phyloP scores from a whole-genome alignment of 2,888 invertebrate genomes.

The Hedychridium roseum region DNA sequence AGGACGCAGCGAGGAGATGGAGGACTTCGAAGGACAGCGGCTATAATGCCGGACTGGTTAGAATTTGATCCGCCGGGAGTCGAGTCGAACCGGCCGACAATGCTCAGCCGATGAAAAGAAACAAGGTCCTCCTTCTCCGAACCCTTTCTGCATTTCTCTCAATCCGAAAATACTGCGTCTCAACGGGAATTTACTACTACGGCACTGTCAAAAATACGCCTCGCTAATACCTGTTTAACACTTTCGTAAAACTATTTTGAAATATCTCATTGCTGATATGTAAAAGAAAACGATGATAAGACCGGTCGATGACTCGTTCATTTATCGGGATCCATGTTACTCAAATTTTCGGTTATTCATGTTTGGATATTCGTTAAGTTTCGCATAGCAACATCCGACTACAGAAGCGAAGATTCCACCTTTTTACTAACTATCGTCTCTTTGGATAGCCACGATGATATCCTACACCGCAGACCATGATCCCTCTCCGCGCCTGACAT shows the following conservation, averaged over 20 bases:
- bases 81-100: conserved; percentile 55
- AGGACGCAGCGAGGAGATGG: conserved; percentile 34
- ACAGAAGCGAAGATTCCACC: too few species aligned
- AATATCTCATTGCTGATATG: too few species aligned
- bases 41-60: conserved; percentile 62
- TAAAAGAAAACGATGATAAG: too few species aligned
- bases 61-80: conserved; percentile 61
- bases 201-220: too few species aligned
- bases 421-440: conserved; percentile 32
- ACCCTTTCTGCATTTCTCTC: conserved; percentile 15
- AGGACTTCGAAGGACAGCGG: conserved; percentile 56
- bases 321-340: too few species aligned
- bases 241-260: too few species aligned
- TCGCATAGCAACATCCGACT: too few species aligned
- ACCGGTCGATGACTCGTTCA: too few species aligned
- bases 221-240: too few species aligned
- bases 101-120: conserved; percentile 48
- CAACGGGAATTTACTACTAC: too few species aligned
- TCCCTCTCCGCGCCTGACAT: conserved; percentile 36
- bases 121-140: conserved; percentile 27
- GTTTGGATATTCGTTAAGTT: too few species aligned
- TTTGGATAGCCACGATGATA: conserved; percentile 38
- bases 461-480: conserved; percentile 43
- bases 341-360: too few species aligned
- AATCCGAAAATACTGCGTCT: not conserved